A percentile compares a stretch with the other conserved stretches of the same genome.
Evolutionary conservation across 2,888 invertebrate genomes (phyloP).

Genomic region (Callyntrura guangdongensis): DNA sequence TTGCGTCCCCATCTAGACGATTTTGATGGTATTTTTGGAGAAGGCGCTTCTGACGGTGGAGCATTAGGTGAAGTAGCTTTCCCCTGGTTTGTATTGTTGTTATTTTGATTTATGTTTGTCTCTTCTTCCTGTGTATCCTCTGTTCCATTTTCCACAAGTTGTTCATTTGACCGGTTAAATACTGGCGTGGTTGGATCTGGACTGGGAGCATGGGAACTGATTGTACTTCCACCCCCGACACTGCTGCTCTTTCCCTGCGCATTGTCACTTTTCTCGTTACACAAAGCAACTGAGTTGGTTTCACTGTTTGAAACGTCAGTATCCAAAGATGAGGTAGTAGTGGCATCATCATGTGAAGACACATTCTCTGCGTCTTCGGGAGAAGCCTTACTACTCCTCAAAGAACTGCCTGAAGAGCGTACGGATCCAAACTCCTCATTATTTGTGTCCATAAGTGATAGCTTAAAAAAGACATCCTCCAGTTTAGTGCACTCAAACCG

Average conservation of each 20-base stretch:
- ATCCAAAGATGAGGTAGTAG: neutral
- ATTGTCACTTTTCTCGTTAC: constrained; percentile 24
- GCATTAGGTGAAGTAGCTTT: too few relatives aligned
- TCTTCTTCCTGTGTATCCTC: neutral
- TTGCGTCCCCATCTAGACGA: neutral
- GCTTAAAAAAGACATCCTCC: constrained; percentile 97
- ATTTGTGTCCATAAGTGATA: constrained; percentile 87
- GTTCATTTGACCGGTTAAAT: constrained; percentile 63
- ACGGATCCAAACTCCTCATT: constrained; percentile 73
- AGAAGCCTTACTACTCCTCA: constrained; percentile 35
- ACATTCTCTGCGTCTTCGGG: constrained; percentile 55
- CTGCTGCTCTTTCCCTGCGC: neutral
- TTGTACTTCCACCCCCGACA: neutral
- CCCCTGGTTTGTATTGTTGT: neutral
- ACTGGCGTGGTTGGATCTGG: constrained; percentile 40
- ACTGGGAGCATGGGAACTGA: neutral
- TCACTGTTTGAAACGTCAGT: constrained; percentile 32
- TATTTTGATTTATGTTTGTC: neutral
- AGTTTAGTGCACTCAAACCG: constrained; percentile 94
- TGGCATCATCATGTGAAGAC: neutral
- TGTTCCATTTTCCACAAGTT: constrained; percentile 10
- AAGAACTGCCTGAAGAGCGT: neutral
- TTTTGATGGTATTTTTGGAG: neutral
- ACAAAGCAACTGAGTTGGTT: constrained; percentile 64
- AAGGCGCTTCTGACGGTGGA: too few relatives aligned